A percentile compares a stretch with the other conserved stretches of the same genome.
phyloP scores from a whole-genome alignment of 2,888 invertebrate genomes.

The Spicauda simplicius region DNA sequence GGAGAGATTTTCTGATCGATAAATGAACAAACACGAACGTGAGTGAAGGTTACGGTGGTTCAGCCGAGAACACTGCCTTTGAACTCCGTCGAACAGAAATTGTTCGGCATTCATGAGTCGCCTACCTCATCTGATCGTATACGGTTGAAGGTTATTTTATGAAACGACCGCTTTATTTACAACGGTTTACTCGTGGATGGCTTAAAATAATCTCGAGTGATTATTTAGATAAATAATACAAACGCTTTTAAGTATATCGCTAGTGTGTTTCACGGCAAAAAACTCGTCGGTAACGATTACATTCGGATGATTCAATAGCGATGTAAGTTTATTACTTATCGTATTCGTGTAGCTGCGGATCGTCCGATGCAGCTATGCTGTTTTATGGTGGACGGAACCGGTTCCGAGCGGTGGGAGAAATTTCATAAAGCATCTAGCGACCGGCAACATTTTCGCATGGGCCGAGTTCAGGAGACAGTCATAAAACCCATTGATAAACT shows the following conservation, averaged over 20 bases:
- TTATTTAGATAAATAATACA: slow-evolving; percentile 18
- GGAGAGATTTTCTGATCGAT: slow-evolving; percentile 38
- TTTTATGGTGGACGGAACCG: slow-evolving; percentile 44
- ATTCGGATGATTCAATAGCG: slow-evolving; percentile 21
- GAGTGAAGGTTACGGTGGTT: slow-evolving; percentile 37
- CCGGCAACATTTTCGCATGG: slow-evolving; percentile 66
- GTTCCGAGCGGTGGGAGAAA: slow-evolving; percentile 45
- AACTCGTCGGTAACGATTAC: slow-evolving; percentile 11
- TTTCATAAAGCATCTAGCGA: slow-evolving; percentile 42
- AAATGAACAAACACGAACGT: slow-evolving; percentile 37
- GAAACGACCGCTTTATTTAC: slow-evolving; percentile 32
- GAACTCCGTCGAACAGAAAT: slow-evolving; percentile 34
- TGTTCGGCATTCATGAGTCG: slow-evolving; percentile 31
- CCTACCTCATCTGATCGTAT: slow-evolving; percentile 30
- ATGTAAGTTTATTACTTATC: slow-evolving; percentile 20
- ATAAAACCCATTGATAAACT: slow-evolving; percentile 69
- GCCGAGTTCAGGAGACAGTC: slow-evolving; percentile 52
- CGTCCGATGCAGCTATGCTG: slow-evolving; percentile 38
- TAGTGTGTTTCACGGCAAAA: slow-evolving; percentile 6
- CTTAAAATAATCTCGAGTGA: slow-evolving; percentile 29
- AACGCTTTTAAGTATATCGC: slow-evolving; percentile 6
- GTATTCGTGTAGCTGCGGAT: slow-evolving; percentile 17
- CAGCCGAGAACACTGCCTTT: slow-evolving; percentile 31
- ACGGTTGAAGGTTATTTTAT: slow-evolving; percentile 33
- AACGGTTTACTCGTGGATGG: slow-evolving; percentile 21